Base-by-base conservation (phyloP, 1,140 invertebrate genomes). In the Oreohelix idahoensis region DNA sequence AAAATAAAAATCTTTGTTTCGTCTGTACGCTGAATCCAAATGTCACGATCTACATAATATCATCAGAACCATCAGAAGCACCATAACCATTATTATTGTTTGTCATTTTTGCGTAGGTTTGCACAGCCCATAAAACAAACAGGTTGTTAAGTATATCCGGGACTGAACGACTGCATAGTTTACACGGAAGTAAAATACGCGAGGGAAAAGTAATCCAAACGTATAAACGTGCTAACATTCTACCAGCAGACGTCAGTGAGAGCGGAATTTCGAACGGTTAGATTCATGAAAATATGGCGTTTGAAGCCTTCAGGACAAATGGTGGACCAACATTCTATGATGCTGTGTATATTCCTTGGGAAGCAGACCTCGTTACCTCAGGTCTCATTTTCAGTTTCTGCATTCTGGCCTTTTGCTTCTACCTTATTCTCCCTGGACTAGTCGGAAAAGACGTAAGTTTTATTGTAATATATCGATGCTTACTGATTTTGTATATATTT, bases 261-360 rank as follows among this genome's bases (percentile, higher is more conserved):
- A n/a, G n/a, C n/a, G n/a, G n/a, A n/a, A n/a, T n/a, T 49, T 17
- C 17, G 45, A 8, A 49, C 45, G 45, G 17, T 49, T 49, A 11
- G 45, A 49, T 39, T 35, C 38, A 23, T 29, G 8, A 35, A 53
- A 49, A 86, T 78, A 81, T 81, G 86, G 73, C 82, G 38, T 89
- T 86, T 76, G 53, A 85, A 17, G 88, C 96, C 84, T 98, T 98
- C 94, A 95, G 97, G 86, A 95, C 95, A 91, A 92, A 90, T 83
- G 97, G 98, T 93, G 97, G 96, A 86, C 97, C 97, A 58, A 98
- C 97, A 83, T 95, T 98, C 83, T 99, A 99, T 94, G 96, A 95
- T 87, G 96, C 97, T 92, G 96, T 95, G 91, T 98, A 98, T 84
- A 99, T 97, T 20, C 95, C 97, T 10, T 97, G 98, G 86, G 97